Base-by-base conservation (phyloP, 92 coral and sea anemone species). In the Isaurus tuberculatus region DNA sequence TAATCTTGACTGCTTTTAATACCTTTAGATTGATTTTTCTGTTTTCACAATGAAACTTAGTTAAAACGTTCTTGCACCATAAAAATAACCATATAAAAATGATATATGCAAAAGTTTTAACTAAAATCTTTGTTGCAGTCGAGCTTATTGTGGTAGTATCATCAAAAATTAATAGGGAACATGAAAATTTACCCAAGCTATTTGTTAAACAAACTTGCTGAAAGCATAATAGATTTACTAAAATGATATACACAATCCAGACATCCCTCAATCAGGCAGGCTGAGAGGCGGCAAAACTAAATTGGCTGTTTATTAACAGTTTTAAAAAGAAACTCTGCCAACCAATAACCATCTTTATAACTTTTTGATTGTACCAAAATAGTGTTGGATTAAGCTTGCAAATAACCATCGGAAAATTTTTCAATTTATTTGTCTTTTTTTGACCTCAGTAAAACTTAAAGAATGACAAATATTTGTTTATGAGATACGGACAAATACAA, bases 201-300 rank as follows among this genome's bases (percentile, higher is more conserved):
- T 77, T 77, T 57, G 36, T 60, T 61, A 42, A 57, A 58, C 82
- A 77, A 75, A 77, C 55, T 60, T 77, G 70, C 42, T 77, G 82
- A 77, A 77, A 77, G 68, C 53, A 36, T 34, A 55, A 55, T 57
- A 22, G 25, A 20, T 60, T 34, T 3, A 4, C 32, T 17, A 20
- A 30, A 37, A 32, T 32, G 82, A 77, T 36, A 60, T 31, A 77
- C 82, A 77, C 4, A 23, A 10, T 60, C 82, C 82, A 77, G 82
- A 40, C 80, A 15, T 34, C n/a, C 36, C 15, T 27, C 7, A 23
- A 6, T 2, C 0, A 37, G 27, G 14, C 26, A 70, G 2, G 26
- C 30, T 19, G 2, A 66, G 15, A 66, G 63, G 63, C 26, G 63
- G 2, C 31, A 30, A 30, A n/a, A 30, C 20, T 2, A 70, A 70